These are phyloP conservation scores for Lanistes nyassanus DNA, from an alignment of 1,140 invertebrate genomes.

Conservation along the genomic window DNA sequence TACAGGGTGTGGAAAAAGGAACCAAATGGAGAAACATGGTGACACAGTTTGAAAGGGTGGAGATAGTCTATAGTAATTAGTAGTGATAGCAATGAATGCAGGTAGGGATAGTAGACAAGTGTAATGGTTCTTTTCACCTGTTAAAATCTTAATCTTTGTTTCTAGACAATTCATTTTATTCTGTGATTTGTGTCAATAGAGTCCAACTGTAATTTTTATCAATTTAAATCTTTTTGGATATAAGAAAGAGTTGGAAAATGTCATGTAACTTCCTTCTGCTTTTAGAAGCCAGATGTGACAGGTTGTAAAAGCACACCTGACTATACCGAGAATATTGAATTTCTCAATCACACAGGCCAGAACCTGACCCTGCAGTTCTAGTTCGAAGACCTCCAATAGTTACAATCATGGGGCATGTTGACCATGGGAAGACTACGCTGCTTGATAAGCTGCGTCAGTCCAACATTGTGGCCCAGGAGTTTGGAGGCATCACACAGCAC, in stretches of 20 bases:
- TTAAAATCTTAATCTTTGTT: neutral
- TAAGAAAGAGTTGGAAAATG: too few relatives aligned
- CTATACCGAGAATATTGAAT: neutral
- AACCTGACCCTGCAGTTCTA: slow-evolving; percentile 74
- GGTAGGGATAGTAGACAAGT: too few relatives aligned
- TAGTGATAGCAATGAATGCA: too few relatives aligned
- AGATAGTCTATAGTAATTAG: too few relatives aligned
- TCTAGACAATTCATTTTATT: neutral
- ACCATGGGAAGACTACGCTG: slow-evolving; percentile 99
- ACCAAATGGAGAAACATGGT: too few relatives aligned
- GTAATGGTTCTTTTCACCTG: too few relatives aligned
- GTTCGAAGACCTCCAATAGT: slow-evolving; percentile 86
- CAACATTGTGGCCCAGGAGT: slow-evolving; percentile 88
- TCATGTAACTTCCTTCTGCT: neutral
- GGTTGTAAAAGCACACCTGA: neutral
- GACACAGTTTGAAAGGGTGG: too few relatives aligned
- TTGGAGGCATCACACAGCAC: slow-evolving; percentile 99
- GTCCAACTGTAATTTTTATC: too few relatives aligned
- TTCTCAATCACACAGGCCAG: slow-evolving; percentile 66
- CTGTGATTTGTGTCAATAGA: too few relatives aligned
- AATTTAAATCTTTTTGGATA: too few relatives aligned
- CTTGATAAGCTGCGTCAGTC: slow-evolving; percentile 90
- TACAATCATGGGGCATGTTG: slow-evolving; percentile 99
- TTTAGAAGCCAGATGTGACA: neutral
- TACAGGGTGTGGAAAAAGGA: too few relatives aligned